Evolutionary conservation across 1,140 invertebrate species (phyloP), one percentile per base, ranked within the genome.

Genomic region (Drosophila insularis): DNA sequence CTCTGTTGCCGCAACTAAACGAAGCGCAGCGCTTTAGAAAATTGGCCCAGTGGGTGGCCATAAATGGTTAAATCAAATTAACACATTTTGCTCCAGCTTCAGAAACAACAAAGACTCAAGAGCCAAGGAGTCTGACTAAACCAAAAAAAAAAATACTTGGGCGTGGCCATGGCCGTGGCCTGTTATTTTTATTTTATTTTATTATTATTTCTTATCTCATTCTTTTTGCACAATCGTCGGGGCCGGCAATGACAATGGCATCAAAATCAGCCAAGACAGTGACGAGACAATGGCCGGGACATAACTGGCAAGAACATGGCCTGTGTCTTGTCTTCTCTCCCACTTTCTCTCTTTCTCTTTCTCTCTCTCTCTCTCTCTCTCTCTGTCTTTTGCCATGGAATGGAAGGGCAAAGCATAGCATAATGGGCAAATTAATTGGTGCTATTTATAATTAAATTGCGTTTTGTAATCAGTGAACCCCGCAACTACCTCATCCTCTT

Each of bases 41-140:
- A 63, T 66, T 78, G 50, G 56, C 53, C 50, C 60, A 54, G 68
- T 43, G 68, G 50, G 39, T 43, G 50, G 63, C 50, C 79, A 71
- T 75, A 87, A 87, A 76, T 66, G 72, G 66, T 82, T 68, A 77
- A 89, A 87, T 89, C 63, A 89, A 87, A 87, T 87, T 89, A 86
- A 87, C 84, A 84, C 79, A 78, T 50, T 50, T 50, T 50, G 17
- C 43, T 50, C 17, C 43, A 50, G 19, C 43, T 13, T 37, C 35
- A 37, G 27, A 46, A 62, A 58, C 46, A 64, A 58, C 40, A 64
- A 32, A 50, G 64, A 53, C 60, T 50, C 27, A 27, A 5, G 21
- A 5, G 21, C 19, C 7, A 27, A 21, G 23, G 58, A 46, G 55
- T 53, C 56, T 66, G 68, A 31, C 69, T 59, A 70, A 63, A 71